Evolutionary conservation across 1,140 invertebrate species (phyloP).

Genomic region (Penaeus vannamei): DNA sequence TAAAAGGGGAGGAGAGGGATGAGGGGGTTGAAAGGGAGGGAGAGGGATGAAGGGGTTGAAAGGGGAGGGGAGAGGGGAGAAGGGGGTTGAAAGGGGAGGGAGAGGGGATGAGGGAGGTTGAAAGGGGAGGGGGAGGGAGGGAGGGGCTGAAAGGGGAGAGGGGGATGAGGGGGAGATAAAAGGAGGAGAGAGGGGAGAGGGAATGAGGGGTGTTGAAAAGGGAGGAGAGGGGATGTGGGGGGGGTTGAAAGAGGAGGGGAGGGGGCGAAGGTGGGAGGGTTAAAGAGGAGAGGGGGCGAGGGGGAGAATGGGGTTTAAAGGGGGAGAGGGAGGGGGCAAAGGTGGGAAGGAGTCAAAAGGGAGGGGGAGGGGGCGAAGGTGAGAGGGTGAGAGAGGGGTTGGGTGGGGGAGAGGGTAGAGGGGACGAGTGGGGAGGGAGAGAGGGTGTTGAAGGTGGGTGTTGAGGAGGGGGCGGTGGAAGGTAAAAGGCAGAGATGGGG

Average conservation of each 20-base stretch:
- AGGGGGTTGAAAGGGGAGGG: too few species aligned
- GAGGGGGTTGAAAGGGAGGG: too few species aligned
- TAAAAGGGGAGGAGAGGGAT: too few species aligned
- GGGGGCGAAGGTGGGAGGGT: too few species aligned
- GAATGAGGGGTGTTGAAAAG: too few species aligned
- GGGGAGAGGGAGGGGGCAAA: not conserved
- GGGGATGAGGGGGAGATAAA: too few species aligned
- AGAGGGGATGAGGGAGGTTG: too few species aligned
- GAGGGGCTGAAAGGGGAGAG: not conserved
- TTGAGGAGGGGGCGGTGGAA: not conserved
- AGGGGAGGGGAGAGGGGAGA: not conserved
- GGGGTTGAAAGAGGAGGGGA: not conserved
- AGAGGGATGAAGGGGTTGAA: not conserved
- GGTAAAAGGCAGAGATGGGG: not conserved
- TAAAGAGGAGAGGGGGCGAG: not conserved
- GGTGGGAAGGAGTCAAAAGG: not conserved
- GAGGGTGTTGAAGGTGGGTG: not conserved
- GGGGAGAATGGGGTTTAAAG: too few species aligned
- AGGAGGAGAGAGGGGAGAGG: too few species aligned
- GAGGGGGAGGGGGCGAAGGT: not conserved
- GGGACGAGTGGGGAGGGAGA: not conserved
- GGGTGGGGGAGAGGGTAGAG: too few species aligned
- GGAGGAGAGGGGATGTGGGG: not conserved
- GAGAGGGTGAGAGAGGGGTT: too few species aligned
- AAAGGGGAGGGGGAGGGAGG: not conserved